Conservation (phyloP, 92 coral and sea anemone genomes). For the Metridium senile region DNA sequence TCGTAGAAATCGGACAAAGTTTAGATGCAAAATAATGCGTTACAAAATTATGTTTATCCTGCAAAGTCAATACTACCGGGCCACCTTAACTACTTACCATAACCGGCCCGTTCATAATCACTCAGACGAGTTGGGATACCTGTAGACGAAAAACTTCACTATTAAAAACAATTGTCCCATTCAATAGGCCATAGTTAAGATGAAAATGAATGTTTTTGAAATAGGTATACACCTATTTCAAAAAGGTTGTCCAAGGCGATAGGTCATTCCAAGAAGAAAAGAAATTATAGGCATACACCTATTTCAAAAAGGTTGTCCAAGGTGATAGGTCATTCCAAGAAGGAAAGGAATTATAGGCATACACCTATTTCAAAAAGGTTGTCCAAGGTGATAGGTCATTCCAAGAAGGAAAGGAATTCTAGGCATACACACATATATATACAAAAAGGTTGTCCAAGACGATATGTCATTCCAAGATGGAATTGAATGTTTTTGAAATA, state of each 20-base stretch:
- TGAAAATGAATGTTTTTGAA: not conserved
- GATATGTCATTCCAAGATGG: not conserved
- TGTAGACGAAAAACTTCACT: not conserved
- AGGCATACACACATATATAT: not conserved
- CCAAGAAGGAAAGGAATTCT: not conserved
- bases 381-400: not conserved
- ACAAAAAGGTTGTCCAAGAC: not conserved
- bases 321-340: not conserved
- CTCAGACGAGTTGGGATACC: not conserved
- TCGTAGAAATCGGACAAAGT: not conserved
- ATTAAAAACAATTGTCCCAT: not conserved
- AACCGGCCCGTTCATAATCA: not conserved
- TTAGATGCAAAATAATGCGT: not conserved
- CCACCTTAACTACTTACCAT: constrained; percentile 4
- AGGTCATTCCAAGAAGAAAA: not conserved
- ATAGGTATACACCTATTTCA: not conserved
- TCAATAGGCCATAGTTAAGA: not conserved
- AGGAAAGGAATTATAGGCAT: not conserved
- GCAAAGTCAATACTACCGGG: no score
- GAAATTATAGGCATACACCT: not conserved
- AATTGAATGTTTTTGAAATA: no score
- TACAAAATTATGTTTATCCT: not conserved
- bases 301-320: not conserved
- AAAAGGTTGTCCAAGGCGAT: not conserved
- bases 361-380: not conserved